Percentiles rank a stretch among this genome's conserved stretches.
These are phyloP conservation scores for Caenorhabditis sulstoni DNA, from an alignment of 2,888 invertebrate species.

Conservation along the genomic window DNA sequence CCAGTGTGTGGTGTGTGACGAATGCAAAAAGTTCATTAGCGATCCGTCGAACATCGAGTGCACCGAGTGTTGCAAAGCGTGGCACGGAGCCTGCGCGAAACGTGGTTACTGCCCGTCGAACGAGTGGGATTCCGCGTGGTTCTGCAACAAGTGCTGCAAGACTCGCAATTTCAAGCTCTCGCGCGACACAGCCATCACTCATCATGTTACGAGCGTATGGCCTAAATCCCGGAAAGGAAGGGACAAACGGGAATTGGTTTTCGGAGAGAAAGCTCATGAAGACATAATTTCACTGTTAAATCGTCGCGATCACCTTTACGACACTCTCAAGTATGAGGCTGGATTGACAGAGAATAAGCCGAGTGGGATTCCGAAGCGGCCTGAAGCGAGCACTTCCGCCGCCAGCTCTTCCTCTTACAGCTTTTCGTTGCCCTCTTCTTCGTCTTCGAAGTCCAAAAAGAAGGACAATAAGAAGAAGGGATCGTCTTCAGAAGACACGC, in stretches of 20 bases:
- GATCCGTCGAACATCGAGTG: conserved; percentile 69
- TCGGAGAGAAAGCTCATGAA: conserved; percentile 7
- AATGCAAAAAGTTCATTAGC: conserved; percentile 52
- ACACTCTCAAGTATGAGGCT: conserved; percentile 2
- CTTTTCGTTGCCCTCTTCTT: too few species aligned
- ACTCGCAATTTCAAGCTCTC: neutral
- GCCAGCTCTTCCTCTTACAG: too few species aligned
- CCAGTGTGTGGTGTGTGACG: conserved; percentile 49
- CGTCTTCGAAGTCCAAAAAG: neutral
- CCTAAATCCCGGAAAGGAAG: neutral
- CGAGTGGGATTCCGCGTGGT: conserved; percentile 20
- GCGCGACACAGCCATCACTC: neutral
- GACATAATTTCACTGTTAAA: neutral
- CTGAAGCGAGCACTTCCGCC: too few species aligned
- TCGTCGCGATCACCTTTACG: conserved; percentile 7
- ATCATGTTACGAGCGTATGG: neutral
- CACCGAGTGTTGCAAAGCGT: conserved; percentile 54
- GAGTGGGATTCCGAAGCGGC: too few species aligned
- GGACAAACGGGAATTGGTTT: conserved; percentile 2
- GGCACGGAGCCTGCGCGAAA: conserved; percentile 65
- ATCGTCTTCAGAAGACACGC: neutral
- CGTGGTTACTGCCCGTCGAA: conserved; percentile 15
- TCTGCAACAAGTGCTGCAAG: neutral
- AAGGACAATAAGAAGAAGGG: neutral
- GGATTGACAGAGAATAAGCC: conserved; percentile 10